Base-by-base conservation (phyloP, 2,797 vertebrate species). In the Amniataba percoides region DNA sequence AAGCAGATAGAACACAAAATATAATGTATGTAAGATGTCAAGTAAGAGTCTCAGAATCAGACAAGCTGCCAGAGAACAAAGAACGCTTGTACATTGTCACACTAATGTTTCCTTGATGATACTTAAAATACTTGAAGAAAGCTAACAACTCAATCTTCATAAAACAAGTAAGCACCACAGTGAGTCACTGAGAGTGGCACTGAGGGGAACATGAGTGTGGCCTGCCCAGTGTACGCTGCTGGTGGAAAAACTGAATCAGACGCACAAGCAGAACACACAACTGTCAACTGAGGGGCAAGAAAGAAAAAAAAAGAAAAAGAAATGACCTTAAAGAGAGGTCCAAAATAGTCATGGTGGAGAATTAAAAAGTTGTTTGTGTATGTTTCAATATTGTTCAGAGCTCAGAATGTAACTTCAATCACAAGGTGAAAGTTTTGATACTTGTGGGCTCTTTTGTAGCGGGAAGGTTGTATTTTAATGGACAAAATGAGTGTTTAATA, bases 211-310 rank as follows among this genome's bases (percentile, higher is more conserved):
- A 73, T 10, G 51, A 81, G 51, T 52, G 48, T 65, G 39, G 39
- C 63, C 72, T 74, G 69, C 53, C 53, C 70, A 72, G 71, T 53
- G 65, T 19, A 14, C 0, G 0, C 55, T 45, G 18, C 73, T 56
- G 74, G 45, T 77, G 83, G 86, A 91, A 90, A 90, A 90, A 86
- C 72, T 87, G 83, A 89, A 86, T 77, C 78, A 71, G 65, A 70
- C 57, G 45, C 58, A 71, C 45, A 53, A 34, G 62, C 57, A 68
- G 34, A 71, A 27, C 55, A 67, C 49, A 75, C 12, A 36, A 21
- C 27, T 12, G 21, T 42, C 55, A 61, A 36, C 12, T 25, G 4
- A 34, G 16, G 56, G 59, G 56, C 5, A 43, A 40, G 45, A 52
- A 61, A 13, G 10, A 14, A 42, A 23, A 40, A 25, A 45, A 2